A percentile compares a stretch with the other conserved stretches of the same genome.
Conservation (phyloP, 2,113 vertebrate genomes). For the Ageneiosus marmoratus region DNA sequence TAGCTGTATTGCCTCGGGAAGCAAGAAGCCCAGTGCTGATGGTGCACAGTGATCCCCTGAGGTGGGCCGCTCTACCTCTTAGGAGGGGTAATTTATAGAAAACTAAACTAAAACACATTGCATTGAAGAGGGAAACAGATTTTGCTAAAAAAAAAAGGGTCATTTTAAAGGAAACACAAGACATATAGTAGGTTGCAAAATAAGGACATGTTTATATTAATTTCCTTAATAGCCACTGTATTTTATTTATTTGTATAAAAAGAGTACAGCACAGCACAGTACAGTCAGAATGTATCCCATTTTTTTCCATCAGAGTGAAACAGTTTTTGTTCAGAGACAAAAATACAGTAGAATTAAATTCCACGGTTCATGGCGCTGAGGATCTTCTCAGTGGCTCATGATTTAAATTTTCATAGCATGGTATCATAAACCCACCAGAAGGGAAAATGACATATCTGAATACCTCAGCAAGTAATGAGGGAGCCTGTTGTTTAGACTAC, state of each 20-base stretch:
- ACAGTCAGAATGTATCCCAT: neutral
- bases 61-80: neutral
- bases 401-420: neutral
- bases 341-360: neutral
- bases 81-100: neutral
- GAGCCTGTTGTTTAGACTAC: no score
- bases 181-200: no score
- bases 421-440: no score
- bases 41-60: neutral
- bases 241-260: neutral
- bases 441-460: no score
- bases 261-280: no score
- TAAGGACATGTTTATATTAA: neutral
- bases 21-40: conserved; percentile 9
- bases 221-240: neutral
- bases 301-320: neutral
- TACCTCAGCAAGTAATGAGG: no score
- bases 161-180: neutral
- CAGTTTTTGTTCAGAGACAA: neutral
- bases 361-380: neutral
- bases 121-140: neutral
- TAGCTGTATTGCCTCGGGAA: neutral
- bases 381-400: neutral
- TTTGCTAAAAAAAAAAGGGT: neutral
- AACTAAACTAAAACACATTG: neutral